Evolutionary conservation across 2,888 invertebrate species (phyloP), one percentile per base, ranked within the genome.

Genomic region (Alitta virens): DNA sequence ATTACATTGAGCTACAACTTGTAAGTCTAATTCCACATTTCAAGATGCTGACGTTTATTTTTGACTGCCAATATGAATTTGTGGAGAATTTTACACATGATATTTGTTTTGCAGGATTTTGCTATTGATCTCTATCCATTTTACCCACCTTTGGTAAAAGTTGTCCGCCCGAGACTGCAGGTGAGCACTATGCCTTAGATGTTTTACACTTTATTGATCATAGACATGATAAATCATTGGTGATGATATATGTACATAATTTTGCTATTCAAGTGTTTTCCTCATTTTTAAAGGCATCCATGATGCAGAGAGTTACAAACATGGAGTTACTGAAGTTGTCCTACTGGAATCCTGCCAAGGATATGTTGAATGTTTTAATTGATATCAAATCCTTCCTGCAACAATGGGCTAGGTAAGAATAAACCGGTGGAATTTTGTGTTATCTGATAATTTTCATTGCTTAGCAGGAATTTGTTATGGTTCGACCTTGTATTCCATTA

Each of bases 91-190:
- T 16, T 12, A 46, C n/a, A 42, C 9, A 27, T 9, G 52, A 21
- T 62, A 24, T 53, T 33, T 54, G 16, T 7, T 23, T 69, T 72
- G 33, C 70, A 77, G 77, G 77, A 76, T 51, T 82, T 82, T 70
- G 74, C 77, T 23, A 78, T 80, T 68, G 80, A 80, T 68, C 68
- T 80, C 23, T 80, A 80, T 65, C 81, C 81, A n/a, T 81, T 80
- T 67, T 81, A 80, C 67, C 81, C 81, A 49, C 81, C 81, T 1
- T 63, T 77, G 2, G 74, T 81, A 9, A 77, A 76, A 64, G 76
- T 82, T 1, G 70, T 82, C 25, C 70, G 79, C 23, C 81, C 81
- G 18, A 72, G 80, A 49, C 69, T 80, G 38, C 72, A 78, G 72
- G 79, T 78, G 53, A 63, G 68, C 42, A 23, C 16, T 7, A 24